Evolutionary conservation across 2,888 invertebrate genomes (phyloP), one percentile per base, ranked within the genome.

Genomic region (Mesoligia furuncula): DNA sequence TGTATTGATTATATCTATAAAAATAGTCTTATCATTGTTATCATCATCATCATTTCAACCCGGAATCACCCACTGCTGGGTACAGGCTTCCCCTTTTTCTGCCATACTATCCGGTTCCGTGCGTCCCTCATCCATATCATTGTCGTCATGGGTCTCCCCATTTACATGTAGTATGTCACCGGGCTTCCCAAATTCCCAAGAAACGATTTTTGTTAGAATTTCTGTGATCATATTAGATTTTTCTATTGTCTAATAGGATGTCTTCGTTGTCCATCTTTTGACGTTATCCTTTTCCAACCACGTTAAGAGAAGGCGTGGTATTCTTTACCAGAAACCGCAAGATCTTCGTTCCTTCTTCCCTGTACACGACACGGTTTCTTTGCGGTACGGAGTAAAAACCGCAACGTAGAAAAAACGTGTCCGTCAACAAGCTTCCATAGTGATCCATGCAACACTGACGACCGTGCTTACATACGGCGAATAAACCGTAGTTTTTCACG

Each of bases 71-170:
- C 11, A n/a, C 11, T 11, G n/a, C 1, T 57, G n/a, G 11, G n/a
- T 57, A 57, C 1, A 5, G 4, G 4, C 4, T 24, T 54, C 3
- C 54, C 7, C 51, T 20, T 0, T 8, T 51, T 51, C 8, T 51
- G 8, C 8, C 20, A 51, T 20, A 51, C 2, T 20, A 0, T 8
- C 8, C 3, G 54, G n/a, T n/a, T 57, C 54, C 11, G n/a, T 57
- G n/a, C 54, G n/a, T 57, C 54, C n/a, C 54, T 57, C n/a, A 54
- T 54, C 11, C 54, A 54, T 11, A n/a, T 24, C 24, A 8, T 67
- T 11, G n/a, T 51, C 20, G 69, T 69, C 79, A 68, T 77, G 51
- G 42, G 51, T 59, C 8, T 69, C 27, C 24, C 27, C 69, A 31
- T 27, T n/a, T 27, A 42, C 5, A 2, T n/a, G 13, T 65, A 31